Base-by-base conservation (phyloP, 2,888 invertebrate genomes). In the Trachelus stipa region DNA sequence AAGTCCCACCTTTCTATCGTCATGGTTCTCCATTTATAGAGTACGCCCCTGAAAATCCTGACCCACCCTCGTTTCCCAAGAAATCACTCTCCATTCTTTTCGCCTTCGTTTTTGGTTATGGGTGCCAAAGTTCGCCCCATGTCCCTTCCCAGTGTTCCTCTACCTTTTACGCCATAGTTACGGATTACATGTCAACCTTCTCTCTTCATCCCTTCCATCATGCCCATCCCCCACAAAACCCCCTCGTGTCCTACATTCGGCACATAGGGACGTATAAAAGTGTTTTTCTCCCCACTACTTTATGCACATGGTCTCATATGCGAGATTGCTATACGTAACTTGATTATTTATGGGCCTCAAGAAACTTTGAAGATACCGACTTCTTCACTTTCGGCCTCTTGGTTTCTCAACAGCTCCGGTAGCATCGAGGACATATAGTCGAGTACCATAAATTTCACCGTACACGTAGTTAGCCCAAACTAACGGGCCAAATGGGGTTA, bases 61-160 rank as follows among this genome's bases (percentile, higher is more conserved):
- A 30, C 11, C 30, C 12, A 31, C 71, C 71, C 31, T 23, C 71
- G 71, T 71, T 71, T 71, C 71, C 71, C 31, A 56, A 56, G 56
- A 56, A 56, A 90, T 90, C 90, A 91, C 91, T 91, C 91, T 91
- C 91, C 91, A 91, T 91, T 91, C 91, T 91, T 90, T 91, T 90
- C 91, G 33, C 31, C 31, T 71, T 30, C 71, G 71, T 71, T 71
- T 71, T 71, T 71, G 31, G 31, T 71, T 71, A 71, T 71, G 71
- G 71, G 31, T 33, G 71, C 71, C 71, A 69, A 11, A 30, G 15
- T 71, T 31, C 71, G 15, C 71, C 31, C 71, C 31, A 33, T 12
- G 23, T 33, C 12, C 31, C 15, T 71, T 71, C 71, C 9, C 33
- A 4, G 31, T 56, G 23, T 23, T 31, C 12, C 71, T 31, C 71